Conservation (phyloP, 1,140 invertebrate species). For the Lethrus apterus region DNA sequence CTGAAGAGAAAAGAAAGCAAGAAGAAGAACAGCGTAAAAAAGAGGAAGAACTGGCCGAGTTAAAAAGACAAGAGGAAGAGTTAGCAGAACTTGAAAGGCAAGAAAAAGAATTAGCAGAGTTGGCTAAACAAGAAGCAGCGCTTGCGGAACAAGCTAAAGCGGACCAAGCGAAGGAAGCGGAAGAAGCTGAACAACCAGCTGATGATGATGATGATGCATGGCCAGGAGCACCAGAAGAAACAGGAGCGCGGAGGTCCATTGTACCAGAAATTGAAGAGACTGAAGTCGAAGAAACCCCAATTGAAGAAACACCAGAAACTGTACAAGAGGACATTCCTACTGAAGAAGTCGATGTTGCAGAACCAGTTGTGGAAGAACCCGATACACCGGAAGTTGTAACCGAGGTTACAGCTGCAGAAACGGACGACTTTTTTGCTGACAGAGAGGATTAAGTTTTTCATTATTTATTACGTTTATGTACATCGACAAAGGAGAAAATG, state of each 20-base stretch:
- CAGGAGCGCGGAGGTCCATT: background rate
- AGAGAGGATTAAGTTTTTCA: constrained; percentile 7
- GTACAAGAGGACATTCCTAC: constrained; percentile 32
- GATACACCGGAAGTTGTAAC: constrained; percentile 11
- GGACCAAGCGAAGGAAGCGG: no score
- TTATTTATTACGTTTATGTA: background rate
- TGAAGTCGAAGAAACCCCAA: constrained; percentile 25
- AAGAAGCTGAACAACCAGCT: constrained; percentile 18
- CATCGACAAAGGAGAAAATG: no score
- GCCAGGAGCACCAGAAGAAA: background rate
- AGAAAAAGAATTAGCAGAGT: constrained; percentile 50
- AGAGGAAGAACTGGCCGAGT: constrained; percentile 49
- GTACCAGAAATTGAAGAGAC: constrained; percentile 9
- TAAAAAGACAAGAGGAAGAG: constrained; percentile 50
- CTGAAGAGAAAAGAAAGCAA: constrained; percentile 52
- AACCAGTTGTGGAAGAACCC: constrained; percentile 3
- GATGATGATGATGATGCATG: constrained; percentile 14
- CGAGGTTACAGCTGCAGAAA: background rate
- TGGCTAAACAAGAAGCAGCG: constrained; percentile 44
- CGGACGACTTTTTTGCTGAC: background rate
- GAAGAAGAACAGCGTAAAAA: constrained; percentile 46
- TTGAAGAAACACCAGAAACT: constrained; percentile 24
- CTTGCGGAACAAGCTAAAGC: constrained; percentile 29
- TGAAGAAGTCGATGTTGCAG: constrained; percentile 22
- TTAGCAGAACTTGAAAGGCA: constrained; percentile 52